These are phyloP conservation scores for Idris sp. DNA, from an alignment of 1,140 invertebrate species.

Conservation along the genomic window DNA sequence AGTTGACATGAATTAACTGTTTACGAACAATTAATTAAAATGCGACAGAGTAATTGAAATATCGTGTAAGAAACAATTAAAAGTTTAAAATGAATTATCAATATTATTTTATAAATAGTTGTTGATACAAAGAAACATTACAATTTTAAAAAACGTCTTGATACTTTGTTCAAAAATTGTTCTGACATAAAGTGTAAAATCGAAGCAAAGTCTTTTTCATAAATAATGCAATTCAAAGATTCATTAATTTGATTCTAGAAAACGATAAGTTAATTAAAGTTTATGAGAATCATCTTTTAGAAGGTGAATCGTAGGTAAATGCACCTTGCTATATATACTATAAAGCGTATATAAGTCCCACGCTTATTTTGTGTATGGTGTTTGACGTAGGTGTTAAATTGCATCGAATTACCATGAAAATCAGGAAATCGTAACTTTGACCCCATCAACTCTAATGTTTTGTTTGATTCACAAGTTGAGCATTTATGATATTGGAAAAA, in stretches of 20 bases:
- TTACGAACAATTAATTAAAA: conserved; percentile 21
- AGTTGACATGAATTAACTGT: conserved; percentile 12
- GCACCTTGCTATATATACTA: conserved; percentile 21
- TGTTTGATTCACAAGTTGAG: not conserved
- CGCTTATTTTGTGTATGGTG: conserved; percentile 26
- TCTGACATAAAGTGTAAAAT: conserved; percentile 37
- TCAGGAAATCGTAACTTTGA: conserved; percentile 43
- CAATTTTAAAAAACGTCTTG: too few relatives aligned
- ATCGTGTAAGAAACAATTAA: too few relatives aligned
- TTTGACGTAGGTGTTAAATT: conserved; percentile 49
- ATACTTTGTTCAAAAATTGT: not conserved
- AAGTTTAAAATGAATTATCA: too few relatives aligned
- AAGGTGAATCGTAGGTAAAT: conserved; percentile 30
- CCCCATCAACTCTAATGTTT: conserved; percentile 5
- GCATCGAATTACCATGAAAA: conserved; percentile 51
- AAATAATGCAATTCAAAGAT: conserved; percentile 20
- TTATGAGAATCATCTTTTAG: conserved; percentile 32
- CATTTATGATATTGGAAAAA: too few relatives aligned
- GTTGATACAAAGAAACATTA: too few relatives aligned
- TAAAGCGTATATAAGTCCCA: conserved; percentile 30
- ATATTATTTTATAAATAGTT: too few relatives aligned
- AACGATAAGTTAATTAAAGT: conserved; percentile 49
- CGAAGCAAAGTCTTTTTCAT: conserved; percentile 13
- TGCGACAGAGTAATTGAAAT: conserved; percentile 2
- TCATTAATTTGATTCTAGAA: conserved; percentile 29